Conservation (phyloP, 2,113 vertebrate genomes). For the Melanerpes formicivorus region DNA sequence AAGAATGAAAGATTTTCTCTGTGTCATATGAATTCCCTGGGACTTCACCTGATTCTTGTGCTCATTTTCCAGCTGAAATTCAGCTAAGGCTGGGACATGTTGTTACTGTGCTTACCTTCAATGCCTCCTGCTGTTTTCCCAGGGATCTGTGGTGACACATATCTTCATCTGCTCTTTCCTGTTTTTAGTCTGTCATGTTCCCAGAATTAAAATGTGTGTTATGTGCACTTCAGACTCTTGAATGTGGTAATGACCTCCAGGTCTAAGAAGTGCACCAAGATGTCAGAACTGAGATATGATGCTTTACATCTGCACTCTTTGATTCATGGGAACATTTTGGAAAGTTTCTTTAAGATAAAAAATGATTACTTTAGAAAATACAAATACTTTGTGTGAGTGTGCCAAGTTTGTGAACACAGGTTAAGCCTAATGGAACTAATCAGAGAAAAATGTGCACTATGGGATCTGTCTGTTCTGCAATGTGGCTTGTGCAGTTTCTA, state of each 20-base stretch:
- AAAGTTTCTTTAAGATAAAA: neutral
- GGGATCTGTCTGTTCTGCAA: neutral
- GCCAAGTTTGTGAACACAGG: neutral
- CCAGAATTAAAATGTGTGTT: slow-evolving; percentile 2
- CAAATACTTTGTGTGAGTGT: neutral
- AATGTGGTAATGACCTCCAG: neutral
- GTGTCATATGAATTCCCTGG: neutral
- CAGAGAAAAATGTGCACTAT: neutral
- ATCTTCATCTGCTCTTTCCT: neutral
- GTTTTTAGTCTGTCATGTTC: neutral
- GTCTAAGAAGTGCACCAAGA: neutral
- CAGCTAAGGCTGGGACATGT: neutral
- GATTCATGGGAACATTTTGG: neutral
- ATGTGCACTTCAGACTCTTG: neutral
- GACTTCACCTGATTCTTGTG: neutral
- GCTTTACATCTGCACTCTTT: neutral
- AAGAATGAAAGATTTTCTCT: neutral
- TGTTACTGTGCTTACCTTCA: neutral
- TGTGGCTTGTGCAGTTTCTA: neutral
- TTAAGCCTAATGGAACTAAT: neutral
- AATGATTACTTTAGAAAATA: neutral
- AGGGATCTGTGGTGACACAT: neutral
- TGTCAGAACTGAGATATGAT: neutral
- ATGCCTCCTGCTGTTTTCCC: neutral
- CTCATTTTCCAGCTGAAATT: slow-evolving; percentile 4